phyloP scores from a whole-genome alignment of 30 jellyfish, hydroid and myxozoan genomes.

The Aurelia sp. region DNA sequence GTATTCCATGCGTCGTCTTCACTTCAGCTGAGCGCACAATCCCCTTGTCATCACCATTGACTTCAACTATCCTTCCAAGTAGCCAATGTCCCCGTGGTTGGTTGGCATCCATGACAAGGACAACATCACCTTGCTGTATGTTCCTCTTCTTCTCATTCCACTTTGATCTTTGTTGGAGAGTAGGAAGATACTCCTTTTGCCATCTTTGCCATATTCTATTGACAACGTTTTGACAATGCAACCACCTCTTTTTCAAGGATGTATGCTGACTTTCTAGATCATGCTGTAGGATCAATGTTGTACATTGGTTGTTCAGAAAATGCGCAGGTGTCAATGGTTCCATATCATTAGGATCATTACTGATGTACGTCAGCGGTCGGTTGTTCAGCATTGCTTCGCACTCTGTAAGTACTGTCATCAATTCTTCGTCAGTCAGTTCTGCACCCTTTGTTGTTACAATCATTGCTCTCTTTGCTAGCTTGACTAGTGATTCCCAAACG shows the following conservation, averaged over 20 bases:
- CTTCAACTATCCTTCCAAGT: conserved; percentile 32
- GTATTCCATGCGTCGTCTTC: conserved; percentile 2
- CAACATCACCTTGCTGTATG: conserved; percentile 19
- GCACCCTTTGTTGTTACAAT: conserved; percentile 15
- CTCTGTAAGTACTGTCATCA: conserved; percentile 43
- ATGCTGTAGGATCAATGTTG: conserved; percentile 29
- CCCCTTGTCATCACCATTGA: conserved; percentile 36
- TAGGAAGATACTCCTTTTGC: background rate
- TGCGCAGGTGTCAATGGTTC: conserved; percentile 50
- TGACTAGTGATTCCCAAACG: conserved; percentile 44
- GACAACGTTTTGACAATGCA: conserved; percentile 4
- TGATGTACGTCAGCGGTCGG: conserved; percentile 39
- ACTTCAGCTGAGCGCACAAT: conserved; percentile 35
- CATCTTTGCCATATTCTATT: background rate
- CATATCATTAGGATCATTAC: conserved; percentile 24
- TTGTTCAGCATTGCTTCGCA: conserved; percentile 37
- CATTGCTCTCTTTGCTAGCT: conserved; percentile 43
- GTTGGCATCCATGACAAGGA: conserved; percentile 34
- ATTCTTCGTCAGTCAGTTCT: conserved; percentile 33
- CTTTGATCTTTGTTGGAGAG: conserved; percentile 37
- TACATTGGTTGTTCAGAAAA: background rate
- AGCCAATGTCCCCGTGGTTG: conserved; percentile 50
- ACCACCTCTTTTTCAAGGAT: no score
- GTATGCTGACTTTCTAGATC: conserved; percentile 12
- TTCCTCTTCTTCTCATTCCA: conserved; percentile 38